These are phyloP conservation scores for Malacoraja senta DNA, from an alignment of 2,797 vertebrate species.

Conservation along the genomic window DNA sequence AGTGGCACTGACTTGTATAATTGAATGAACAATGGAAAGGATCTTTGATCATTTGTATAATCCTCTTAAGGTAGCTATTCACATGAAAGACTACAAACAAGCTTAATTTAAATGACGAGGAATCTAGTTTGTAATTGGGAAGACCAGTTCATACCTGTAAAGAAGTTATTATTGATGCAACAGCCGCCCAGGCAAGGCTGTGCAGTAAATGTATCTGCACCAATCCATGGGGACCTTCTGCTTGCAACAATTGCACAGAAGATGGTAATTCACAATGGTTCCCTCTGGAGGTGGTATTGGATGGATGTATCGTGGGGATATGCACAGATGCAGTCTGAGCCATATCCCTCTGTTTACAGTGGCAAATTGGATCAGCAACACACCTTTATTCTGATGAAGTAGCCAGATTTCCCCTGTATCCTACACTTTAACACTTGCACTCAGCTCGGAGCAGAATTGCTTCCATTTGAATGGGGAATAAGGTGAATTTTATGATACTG, in stretches of 20 bases:
- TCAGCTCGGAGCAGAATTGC: not conserved
- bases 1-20: not conserved
- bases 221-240: not conserved
- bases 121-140: not conserved
- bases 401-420: not conserved
- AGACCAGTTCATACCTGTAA: not conserved
- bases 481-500: not conserved
- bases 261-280: not conserved
- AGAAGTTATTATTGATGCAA: not conserved
- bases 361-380: not conserved
- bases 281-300: not conserved
- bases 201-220: not conserved
- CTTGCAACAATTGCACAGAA: not conserved
- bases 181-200: too few relatives aligned
- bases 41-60: not conserved
- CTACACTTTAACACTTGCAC: not conserved
- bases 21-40: not conserved
- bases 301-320: not conserved
- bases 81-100: not conserved
- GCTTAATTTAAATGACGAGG: not conserved
- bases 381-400: not conserved
- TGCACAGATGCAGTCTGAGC: not conserved
- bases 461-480: not conserved
- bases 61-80: not conserved
- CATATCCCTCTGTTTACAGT: not conserved